Percentiles rank a stretch among this genome's conserved stretches.
Evolutionary conservation across 2,797 vertebrate genomes (phyloP).

Genomic region (Setipinna tenuifilis): DNA sequence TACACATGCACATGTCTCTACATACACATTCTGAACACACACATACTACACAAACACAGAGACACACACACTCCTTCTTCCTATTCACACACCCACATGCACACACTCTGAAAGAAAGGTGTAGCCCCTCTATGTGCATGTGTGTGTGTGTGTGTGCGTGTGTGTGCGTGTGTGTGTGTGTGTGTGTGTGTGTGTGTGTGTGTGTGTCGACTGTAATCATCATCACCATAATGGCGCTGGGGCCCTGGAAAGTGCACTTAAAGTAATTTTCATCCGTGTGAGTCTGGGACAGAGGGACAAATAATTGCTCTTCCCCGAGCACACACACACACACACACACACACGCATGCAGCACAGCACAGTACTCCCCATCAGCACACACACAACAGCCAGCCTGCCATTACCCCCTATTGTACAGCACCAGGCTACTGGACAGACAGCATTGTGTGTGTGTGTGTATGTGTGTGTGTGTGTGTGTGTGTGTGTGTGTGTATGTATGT

Average conservation of each 20-base stretch:
- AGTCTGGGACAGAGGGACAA: constrained; percentile 71
- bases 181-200: constrained; percentile 39
- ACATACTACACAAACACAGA: too few species aligned
- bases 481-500: background rate
- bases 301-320: constrained; percentile 76
- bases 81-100: background rate
- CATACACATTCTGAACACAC: too few species aligned
- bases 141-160: constrained; percentile 53
- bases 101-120: background rate
- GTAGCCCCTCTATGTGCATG: constrained; percentile 31
- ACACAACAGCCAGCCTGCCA: constrained; percentile 28
- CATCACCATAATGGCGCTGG: constrained; percentile 71
- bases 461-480: background rate
- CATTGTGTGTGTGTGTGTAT: constrained; percentile 20
- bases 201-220: constrained; percentile 70
- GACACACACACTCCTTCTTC: too few species aligned
- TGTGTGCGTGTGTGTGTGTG: constrained; percentile 64
- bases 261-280: constrained; percentile 78
- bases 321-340: too few species aligned
- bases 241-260: constrained; percentile 78
- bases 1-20: too few species aligned
- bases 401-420: constrained; percentile 55
- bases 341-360: too few species aligned
- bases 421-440: constrained; percentile 46
- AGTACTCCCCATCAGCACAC: constrained; percentile 50